Evolutionary conservation across 2,797 vertebrate genomes (phyloP), one percentile per base, ranked within the genome.

Genomic region (Syncerus caffer): DNA sequence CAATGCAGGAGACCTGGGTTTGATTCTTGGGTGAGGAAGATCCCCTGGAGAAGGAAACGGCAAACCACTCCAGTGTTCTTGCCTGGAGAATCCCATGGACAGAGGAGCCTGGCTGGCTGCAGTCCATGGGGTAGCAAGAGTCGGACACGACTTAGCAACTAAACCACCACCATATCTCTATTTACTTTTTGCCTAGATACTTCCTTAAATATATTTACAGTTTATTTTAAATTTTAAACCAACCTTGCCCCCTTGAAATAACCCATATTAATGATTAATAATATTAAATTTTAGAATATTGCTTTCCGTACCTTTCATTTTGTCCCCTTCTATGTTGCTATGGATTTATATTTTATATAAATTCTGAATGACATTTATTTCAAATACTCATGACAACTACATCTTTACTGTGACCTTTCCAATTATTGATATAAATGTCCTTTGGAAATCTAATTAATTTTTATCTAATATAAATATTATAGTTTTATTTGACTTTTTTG

Each of bases 391-490:
- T 45, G 38, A 51, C 6, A 90, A 5, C 58, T 87, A 4, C 3
- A 89, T 50, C 23, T 57, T 85, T 25, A 53, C 25, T 86, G 19
- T 76, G 6, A 55, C 57, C n/a, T 89, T 93, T 76, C 11, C 4
- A 45, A 62, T 76, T 47, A 76, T 86, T 71, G 7, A 47, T 60
- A 16, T 25, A 74, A 57, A 79, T 45, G 7, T 29, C 6, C 1
- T 79, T 57, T 80, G n/a, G 27, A 85, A 85, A 85, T 67, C 55
- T 62, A 78, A 76, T 76, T 83, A 87, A 27, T 50, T 92, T 84
- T 51, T 67, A 42, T 47, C 38, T 71, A 74, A 38, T 7, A 27
- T 74, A 80, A 27, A 89, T 45, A 82, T 34, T 42, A 1, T 80
- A 21, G 60, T 11, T 16, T 67, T 14, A 27, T n/a, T 23, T 82